phyloP scores from a whole-genome alignment of 64 coral and sea anemone genomes.

The Porites lutea region DNA sequence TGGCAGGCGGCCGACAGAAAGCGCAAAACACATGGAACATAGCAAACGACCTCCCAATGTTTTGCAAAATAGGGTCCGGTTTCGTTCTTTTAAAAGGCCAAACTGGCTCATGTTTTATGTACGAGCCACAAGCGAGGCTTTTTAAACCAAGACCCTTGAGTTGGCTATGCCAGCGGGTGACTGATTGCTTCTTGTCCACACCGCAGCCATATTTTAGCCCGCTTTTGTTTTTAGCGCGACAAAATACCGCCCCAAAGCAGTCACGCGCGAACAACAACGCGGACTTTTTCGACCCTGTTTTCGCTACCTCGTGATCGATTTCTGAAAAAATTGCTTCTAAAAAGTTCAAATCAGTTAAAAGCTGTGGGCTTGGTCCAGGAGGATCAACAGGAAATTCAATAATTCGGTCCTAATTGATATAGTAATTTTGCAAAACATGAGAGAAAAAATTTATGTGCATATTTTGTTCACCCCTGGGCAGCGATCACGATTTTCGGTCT shows the following conservation, averaged over 20 bases:
- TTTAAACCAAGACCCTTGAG: conserved; percentile 45
- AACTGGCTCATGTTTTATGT: conserved; percentile 57
- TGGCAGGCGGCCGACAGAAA: conserved; percentile 44
- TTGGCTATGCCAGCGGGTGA: conserved; percentile 12
- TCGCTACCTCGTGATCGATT: background rate
- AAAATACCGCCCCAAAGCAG: conserved; percentile 20
- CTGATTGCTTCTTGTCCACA: conserved; percentile 43
- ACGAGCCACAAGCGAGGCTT: conserved; percentile 46
- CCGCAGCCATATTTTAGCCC: conserved; percentile 32
- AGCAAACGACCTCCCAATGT: conserved; percentile 53
- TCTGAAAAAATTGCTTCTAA: conserved; percentile 1
- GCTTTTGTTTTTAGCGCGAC: conserved; percentile 18
- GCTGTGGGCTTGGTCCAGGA: conserved; percentile 24
- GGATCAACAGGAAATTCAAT: conserved; percentile 55
- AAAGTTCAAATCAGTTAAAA: conserved; percentile 27
- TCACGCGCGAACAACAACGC: conserved; percentile 15
- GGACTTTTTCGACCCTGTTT: background rate
- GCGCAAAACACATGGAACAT: conserved; percentile 40
- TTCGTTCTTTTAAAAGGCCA: conserved; percentile 37
- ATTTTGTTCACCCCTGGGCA: conserved; percentile 36
- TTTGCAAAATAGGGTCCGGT: conserved; percentile 38
- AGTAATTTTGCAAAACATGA: conserved; percentile 42
- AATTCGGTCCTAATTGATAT: conserved; percentile 41
- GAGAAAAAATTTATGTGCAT: conserved; percentile 47
- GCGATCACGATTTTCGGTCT: background rate